Evolutionary conservation across 2,888 invertebrate genomes (phyloP).

Genomic region (Xestobium rufovillosum): DNA sequence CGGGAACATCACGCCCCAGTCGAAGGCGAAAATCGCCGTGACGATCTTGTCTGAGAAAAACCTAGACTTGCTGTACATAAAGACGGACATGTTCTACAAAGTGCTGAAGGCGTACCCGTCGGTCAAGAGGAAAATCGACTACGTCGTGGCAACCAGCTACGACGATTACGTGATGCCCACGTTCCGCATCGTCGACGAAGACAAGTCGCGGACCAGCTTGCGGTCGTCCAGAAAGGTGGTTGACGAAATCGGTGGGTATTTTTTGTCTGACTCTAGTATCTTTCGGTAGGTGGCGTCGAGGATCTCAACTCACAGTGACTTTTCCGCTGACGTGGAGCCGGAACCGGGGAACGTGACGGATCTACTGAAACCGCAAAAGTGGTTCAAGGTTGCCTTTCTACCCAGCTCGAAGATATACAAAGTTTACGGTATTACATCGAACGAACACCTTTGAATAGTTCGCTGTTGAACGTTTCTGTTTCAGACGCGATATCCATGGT

Average conservation of each 20-base stretch:
- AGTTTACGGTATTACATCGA: constrained; percentile 7
- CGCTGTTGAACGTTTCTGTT: too few species aligned
- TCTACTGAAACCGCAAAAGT: constrained; percentile 10
- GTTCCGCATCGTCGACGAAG: constrained; percentile 29
- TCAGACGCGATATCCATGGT: too few species aligned
- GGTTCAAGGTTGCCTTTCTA: constrained; percentile 12
- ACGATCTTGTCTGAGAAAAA: constrained; percentile 46
- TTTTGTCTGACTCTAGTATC: constrained; percentile 7
- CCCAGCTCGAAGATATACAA: constrained; percentile 12
- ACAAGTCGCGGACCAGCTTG: too few species aligned
- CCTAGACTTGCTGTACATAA: constrained; percentile 45
- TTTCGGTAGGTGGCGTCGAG: too few species aligned
- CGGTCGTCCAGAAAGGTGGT: too few species aligned
- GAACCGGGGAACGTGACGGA: constrained; percentile 5
- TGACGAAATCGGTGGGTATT: constrained; percentile 7
- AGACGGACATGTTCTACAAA: constrained; percentile 46
- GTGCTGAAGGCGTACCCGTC: constrained; percentile 45
- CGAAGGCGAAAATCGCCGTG: constrained; percentile 43
- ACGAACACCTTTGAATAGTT: too few species aligned
- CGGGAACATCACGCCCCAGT: constrained; percentile 46
- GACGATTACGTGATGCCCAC: constrained; percentile 48
- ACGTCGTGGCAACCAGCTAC: constrained; percentile 38
- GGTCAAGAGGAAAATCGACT: constrained; percentile 43
- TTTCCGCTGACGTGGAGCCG: background rate
- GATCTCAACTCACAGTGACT: too few species aligned